Conservation (phyloP, 2,797 vertebrate genomes). For the Aselliscus stoliczkanus region DNA sequence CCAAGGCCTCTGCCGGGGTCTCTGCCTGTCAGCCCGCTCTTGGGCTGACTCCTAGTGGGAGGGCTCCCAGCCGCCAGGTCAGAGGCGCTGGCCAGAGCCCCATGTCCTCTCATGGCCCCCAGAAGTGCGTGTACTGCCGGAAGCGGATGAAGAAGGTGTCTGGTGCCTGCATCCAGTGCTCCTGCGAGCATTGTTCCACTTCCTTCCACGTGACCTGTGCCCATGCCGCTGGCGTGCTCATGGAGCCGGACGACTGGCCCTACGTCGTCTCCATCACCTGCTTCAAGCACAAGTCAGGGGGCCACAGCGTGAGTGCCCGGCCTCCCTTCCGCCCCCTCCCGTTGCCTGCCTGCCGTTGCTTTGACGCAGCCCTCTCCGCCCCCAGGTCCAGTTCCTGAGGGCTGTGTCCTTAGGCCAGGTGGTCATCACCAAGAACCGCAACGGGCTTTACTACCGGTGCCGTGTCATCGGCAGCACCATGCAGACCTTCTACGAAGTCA, state of each 20-base stretch:
- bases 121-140: constrained; percentile 96
- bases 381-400: constrained; percentile 76
- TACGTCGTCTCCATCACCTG: constrained; percentile 96
- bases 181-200: constrained; percentile 92
- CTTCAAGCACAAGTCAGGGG: constrained; percentile 88
- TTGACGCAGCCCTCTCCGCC: fast-evolving
- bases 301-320: constrained; percentile 77
- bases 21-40: neutral
- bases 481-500: constrained; percentile 95
- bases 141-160: constrained; percentile 84
- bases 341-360: fast-evolving
- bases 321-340: fast-evolving
- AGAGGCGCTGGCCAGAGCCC: neutral
- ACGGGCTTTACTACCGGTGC: constrained; percentile 93
- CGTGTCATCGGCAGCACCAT: constrained; percentile 90
- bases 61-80: neutral
- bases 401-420: constrained; percentile 88
- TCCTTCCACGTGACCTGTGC: constrained; percentile 98
- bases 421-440: constrained; percentile 92
- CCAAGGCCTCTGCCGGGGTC: neutral
- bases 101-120: neutral
- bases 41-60: neutral
- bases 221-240: constrained; percentile 90
- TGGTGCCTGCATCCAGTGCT: constrained; percentile 96
- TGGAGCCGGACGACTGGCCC: constrained; percentile 97